Evolutionary conservation across 2,888 invertebrate genomes (phyloP).

Genomic region (Antitype chi): DNA sequence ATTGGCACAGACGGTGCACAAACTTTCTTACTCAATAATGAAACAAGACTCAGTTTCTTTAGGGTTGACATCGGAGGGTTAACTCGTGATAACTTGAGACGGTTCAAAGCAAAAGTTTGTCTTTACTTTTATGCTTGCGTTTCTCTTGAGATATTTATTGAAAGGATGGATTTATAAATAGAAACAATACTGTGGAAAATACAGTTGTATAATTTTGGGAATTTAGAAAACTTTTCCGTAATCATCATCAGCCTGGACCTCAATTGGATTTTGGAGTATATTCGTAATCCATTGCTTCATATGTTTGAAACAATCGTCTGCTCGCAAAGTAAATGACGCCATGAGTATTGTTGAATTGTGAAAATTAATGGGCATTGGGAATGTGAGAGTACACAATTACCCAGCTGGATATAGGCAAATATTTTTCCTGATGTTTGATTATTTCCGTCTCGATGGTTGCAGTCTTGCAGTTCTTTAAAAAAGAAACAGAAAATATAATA

Average conservation of each 20-base stretch:
- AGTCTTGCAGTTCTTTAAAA: background rate
- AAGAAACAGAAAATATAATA: background rate
- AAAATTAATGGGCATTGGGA: background rate
- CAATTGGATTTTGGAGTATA: background rate
- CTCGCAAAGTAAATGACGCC: background rate
- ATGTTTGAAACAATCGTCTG: background rate
- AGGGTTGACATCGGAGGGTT: conserved; percentile 27
- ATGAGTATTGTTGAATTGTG: background rate
- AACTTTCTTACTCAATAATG: conserved; percentile 39
- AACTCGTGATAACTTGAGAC: conserved; percentile 47
- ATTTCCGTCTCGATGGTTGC: background rate
- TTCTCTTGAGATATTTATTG: conserved; percentile 20
- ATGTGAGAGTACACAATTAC: background rate
- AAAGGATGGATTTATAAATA: conserved; percentile 7
- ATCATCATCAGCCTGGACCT: background rate
- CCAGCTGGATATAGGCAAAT: background rate
- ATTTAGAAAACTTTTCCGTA: background rate
- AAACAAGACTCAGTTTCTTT: conserved; percentile 44
- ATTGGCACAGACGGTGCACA: background rate
- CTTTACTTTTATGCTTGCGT: conserved; percentile 16
- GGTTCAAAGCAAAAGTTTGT: conserved; percentile 29
- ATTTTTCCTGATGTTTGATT: background rate
- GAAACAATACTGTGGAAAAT: background rate
- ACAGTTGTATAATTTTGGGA: background rate
- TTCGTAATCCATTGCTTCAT: background rate